Evolutionary conservation across 2,888 invertebrate genomes (phyloP).

Genomic region (Tanytarsus gracilentus): DNA sequence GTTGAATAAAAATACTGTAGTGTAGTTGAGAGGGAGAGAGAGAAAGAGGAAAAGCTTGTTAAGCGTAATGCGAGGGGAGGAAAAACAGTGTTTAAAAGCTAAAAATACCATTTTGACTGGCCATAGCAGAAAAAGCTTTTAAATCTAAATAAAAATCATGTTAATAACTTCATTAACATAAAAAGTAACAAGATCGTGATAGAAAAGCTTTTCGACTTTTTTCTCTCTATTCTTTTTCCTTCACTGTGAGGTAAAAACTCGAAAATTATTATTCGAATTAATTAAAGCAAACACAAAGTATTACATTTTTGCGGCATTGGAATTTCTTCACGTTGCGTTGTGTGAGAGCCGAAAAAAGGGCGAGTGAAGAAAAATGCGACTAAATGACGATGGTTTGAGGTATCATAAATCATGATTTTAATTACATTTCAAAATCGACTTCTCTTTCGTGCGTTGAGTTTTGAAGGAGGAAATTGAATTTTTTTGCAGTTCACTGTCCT

Average conservation of each 20-base stretch:
- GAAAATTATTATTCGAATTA: slow-evolving; percentile 7
- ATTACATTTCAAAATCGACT: slow-evolving; percentile 5
- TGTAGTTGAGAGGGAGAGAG: too few relatives aligned
- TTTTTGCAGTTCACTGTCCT: too few relatives aligned
- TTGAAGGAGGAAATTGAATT: slow-evolving; percentile 5
- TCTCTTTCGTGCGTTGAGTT: not conserved
- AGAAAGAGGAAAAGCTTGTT: too few relatives aligned
- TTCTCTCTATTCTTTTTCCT: not conserved
- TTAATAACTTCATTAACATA: slow-evolving; percentile 15
- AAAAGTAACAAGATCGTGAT: slow-evolving; percentile 12
- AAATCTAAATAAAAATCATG: slow-evolving; percentile 14
- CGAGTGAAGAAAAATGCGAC: not conserved
- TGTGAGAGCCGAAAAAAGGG: not conserved
- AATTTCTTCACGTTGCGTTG: not conserved
- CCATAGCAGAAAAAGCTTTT: not conserved
- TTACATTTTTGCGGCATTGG: not conserved
- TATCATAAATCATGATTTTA: slow-evolving; percentile 9
- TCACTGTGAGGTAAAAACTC: not conserved
- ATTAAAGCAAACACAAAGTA: slow-evolving; percentile 8
- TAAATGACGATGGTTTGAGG: not conserved
- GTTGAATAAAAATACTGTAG: too few relatives aligned
- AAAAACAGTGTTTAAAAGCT: too few relatives aligned
- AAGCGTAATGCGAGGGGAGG: too few relatives aligned
- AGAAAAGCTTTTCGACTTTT: not conserved
- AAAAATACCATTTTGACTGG: too few relatives aligned